Percentiles rank a stretch among this genome's conserved stretches.
Conservation (phyloP, 2,888 invertebrate species). For the Scelioninae gen. 1 region DNA sequence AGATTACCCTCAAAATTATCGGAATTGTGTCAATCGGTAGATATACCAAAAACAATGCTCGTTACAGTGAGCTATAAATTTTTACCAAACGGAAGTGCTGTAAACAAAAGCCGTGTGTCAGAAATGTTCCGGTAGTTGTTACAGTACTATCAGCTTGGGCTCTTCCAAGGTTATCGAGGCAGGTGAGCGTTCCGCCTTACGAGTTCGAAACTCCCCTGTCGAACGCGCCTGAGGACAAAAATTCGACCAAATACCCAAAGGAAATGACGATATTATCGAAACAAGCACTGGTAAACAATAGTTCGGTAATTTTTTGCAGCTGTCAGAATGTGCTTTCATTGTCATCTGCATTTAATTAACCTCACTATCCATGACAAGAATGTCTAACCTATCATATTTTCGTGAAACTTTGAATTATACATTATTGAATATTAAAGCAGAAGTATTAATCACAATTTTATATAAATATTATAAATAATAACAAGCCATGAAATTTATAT, state of each 20-base stretch:
- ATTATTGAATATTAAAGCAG: too few species aligned
- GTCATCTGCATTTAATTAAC: slow-evolving; percentile 62
- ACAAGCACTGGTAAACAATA: slow-evolving; percentile 61
- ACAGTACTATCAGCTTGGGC: slow-evolving; percentile 68
- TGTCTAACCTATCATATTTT: too few species aligned
- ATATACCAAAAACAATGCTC: background rate
- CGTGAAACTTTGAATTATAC: too few species aligned
- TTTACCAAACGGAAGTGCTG: slow-evolving; percentile 69
- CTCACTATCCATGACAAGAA: too few species aligned
- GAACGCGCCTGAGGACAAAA: too few species aligned
- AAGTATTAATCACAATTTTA: too few species aligned
- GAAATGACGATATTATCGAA: too few species aligned
- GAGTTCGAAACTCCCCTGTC: slow-evolving; percentile 54
- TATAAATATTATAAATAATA: too few species aligned
- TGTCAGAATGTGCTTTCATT: slow-evolving; percentile 38
- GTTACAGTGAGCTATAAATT: slow-evolving; percentile 40
- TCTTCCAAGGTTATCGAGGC: slow-evolving; percentile 73
- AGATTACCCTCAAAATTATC: too few species aligned
- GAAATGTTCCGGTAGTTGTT: slow-evolving; percentile 71
- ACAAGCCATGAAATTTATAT: too few species aligned
- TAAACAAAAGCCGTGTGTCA: slow-evolving; percentile 68
- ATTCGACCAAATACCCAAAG: too few species aligned
- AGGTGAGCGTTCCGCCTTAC: slow-evolving; percentile 79
- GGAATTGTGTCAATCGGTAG: too few species aligned
- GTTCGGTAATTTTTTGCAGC: slow-evolving; percentile 48